Conservation (phyloP, 2,888 invertebrate genomes). For the Melanophora roralis region DNA sequence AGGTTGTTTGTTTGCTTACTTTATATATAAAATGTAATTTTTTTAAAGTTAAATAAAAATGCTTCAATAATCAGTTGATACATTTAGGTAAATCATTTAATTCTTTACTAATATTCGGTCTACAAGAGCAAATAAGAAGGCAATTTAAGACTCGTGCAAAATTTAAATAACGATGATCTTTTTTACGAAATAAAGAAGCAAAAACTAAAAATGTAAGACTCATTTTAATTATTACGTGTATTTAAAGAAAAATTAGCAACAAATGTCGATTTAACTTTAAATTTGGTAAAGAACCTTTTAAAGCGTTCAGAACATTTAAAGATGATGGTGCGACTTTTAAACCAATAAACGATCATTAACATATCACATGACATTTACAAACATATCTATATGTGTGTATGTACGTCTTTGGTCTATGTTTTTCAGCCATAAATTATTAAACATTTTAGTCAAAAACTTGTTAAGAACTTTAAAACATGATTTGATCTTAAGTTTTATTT, state of each 20-base stretch:
- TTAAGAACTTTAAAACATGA: not conserved
- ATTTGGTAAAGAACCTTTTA: not conserved
- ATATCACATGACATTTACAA: not conserved
- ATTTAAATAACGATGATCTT: constrained; percentile 24
- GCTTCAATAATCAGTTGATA: no score
- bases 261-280: not conserved
- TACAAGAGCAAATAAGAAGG: not conserved
- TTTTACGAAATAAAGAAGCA: not conserved
- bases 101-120: no score
- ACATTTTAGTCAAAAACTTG: not conserved
- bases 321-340: constrained; percentile 25
- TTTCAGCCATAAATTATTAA: not conserved
- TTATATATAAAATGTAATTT: no score
- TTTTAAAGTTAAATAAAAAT: no score
- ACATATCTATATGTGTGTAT: not conserved
- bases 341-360: constrained; percentile 8
- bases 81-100: no score
- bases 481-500: not conserved
- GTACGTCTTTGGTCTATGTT: not conserved
- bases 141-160: not conserved
- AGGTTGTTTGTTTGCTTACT: no score
- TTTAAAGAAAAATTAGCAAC: not conserved
- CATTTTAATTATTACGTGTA: constrained; percentile 42
- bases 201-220: constrained; percentile 48
- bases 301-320: constrained; percentile 5